Percentiles rank a stretch among this genome's conserved stretches.
These are phyloP conservation scores for Alfaro cultratus DNA, from an alignment of 2,797 vertebrate species.

Conservation along the genomic window DNA sequence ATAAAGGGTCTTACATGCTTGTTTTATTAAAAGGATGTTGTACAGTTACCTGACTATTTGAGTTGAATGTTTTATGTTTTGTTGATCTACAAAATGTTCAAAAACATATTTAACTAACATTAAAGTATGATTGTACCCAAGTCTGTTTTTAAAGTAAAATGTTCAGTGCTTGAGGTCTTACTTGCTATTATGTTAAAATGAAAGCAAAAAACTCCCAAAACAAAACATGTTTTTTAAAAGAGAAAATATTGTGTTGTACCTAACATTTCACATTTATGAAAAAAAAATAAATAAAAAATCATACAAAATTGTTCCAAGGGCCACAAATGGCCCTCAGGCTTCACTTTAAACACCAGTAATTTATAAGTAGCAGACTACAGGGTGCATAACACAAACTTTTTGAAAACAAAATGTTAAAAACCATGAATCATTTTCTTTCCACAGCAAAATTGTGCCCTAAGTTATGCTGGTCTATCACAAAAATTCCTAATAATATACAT, in stretches of 20 bases:
- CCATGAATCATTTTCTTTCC: not conserved
- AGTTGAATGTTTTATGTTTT: not conserved
- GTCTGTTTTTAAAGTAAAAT: not conserved
- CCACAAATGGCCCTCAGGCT: not conserved
- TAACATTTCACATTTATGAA: not conserved
- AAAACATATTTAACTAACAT: not conserved
- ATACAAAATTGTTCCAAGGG: not conserved
- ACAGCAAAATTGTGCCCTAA: not conserved
- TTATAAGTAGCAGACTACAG: not conserved
- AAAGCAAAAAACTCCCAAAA: not conserved
- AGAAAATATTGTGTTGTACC: not conserved
- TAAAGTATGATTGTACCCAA: not conserved
- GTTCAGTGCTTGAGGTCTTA: not conserved
- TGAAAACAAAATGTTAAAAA: not conserved
- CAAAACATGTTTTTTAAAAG: not conserved
- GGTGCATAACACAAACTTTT: not conserved
- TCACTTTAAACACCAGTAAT: not conserved
- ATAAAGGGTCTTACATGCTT: not conserved
- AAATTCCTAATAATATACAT: not conserved
- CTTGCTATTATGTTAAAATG: not conserved
- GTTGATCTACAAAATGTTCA: not conserved
- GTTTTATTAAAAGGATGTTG: not conserved
- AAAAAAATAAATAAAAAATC: not conserved
- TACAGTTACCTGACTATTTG: not conserved
- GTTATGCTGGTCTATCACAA: not conserved